Evolutionary conservation across 1,140 invertebrate genomes (phyloP).

Genomic region (Penaeus chinensis): DNA sequence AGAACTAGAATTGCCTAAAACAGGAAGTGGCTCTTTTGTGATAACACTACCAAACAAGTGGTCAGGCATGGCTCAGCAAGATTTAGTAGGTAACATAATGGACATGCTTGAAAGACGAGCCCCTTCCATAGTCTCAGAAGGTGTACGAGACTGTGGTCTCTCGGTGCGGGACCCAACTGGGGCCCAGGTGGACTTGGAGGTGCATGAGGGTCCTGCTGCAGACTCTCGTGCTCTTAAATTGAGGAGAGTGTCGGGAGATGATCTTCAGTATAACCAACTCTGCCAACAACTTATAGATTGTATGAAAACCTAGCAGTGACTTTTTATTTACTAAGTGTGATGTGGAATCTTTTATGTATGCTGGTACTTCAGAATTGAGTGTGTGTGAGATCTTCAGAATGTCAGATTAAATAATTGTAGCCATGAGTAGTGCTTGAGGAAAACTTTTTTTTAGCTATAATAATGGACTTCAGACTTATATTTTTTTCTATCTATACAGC

Average conservation of each 20-base stretch:
- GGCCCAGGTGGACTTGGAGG: conserved; percentile 87
- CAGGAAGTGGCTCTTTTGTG: conserved; percentile 72
- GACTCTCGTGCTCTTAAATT: conserved; percentile 85
- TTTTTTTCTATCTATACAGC: no score
- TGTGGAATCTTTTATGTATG: conserved; percentile 34
- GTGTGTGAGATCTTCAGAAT: conserved; percentile 18
- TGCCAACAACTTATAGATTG: conserved; percentile 91
- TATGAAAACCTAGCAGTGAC: conserved; percentile 70
- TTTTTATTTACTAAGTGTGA: conserved; percentile 30
- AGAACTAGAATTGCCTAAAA: conserved; percentile 65
- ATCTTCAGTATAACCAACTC: conserved; percentile 87
- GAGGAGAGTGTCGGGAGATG: conserved; percentile 90
- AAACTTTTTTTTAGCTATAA: no score
- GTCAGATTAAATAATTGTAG: conserved; percentile 12
- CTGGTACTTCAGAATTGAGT: conserved; percentile 11
- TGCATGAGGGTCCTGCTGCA: conserved; percentile 73
- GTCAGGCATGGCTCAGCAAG: conserved; percentile 80
- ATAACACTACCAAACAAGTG: conserved; percentile 83
- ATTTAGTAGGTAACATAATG: conserved; percentile 85
- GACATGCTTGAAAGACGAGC: conserved; percentile 83
- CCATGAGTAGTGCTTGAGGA: no score
- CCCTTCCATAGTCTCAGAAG: conserved; percentile 70
- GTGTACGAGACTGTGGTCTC: conserved; percentile 68
- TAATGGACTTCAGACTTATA: no score
- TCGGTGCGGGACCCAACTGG: conserved; percentile 83